Evolutionary conservation across 2,888 invertebrate genomes (phyloP).

Genomic region (Coelopa pilipes): DNA sequence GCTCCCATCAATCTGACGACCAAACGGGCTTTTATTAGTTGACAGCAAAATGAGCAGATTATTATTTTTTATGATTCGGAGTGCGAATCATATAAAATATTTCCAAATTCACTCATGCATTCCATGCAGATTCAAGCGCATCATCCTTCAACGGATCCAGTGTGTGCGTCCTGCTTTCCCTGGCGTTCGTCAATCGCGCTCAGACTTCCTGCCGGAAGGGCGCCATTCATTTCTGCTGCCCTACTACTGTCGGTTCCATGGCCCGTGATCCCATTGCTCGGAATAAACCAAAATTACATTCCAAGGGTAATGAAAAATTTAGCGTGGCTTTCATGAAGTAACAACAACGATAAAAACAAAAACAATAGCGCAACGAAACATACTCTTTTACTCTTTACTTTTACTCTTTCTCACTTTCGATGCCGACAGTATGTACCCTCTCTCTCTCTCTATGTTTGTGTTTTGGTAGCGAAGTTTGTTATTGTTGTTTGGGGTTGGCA

Average conservation of each 20-base stretch:
- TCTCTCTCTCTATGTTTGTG: not conserved
- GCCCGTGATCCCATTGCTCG: not conserved
- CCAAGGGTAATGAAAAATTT: slow-evolving; percentile 30
- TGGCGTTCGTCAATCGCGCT: not conserved
- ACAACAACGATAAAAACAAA: not conserved
- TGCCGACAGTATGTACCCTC: too few species aligned
- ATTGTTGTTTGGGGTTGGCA: not conserved
- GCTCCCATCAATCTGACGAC: too few species aligned
- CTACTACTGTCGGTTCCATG: not conserved
- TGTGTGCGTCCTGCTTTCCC: not conserved
- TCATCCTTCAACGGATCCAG: too few species aligned
- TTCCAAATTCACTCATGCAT: too few species aligned
- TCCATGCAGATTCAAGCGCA: too few species aligned
- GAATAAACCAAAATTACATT: slow-evolving; percentile 24
- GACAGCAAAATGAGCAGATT: too few species aligned
- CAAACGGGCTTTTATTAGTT: too few species aligned
- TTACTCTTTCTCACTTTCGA: too few species aligned
- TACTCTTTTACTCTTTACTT: too few species aligned
- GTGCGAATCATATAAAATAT: too few species aligned
- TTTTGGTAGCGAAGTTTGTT: not conserved
- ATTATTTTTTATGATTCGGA: too few species aligned
- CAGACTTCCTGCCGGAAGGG: not conserved
- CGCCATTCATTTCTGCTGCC: not conserved
- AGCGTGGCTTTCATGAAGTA: slow-evolving; percentile 12
- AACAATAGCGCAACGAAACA: too few species aligned